These are phyloP conservation scores for Schizopygopsis malacanthus DNA, from an alignment of 2,797 vertebrate species.

Conservation along the genomic window DNA sequence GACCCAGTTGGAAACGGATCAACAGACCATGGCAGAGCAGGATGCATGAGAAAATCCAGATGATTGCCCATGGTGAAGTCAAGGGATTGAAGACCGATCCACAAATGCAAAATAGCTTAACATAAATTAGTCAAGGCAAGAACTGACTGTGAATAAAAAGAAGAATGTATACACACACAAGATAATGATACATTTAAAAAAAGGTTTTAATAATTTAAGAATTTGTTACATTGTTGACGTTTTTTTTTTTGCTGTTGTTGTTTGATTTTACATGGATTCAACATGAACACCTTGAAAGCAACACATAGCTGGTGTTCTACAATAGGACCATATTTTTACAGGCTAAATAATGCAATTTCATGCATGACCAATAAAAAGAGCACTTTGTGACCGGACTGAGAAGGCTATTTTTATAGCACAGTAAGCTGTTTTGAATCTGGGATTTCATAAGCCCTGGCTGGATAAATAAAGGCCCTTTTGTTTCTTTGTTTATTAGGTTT, in stretches of 20 bases:
- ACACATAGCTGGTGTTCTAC: not conserved
- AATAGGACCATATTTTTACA: not conserved
- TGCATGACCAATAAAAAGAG: not conserved
- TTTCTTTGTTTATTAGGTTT: conserved; percentile 6
- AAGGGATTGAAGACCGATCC: not conserved
- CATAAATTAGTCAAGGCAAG: not conserved
- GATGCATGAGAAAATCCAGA: not conserved
- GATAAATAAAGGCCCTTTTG: conserved; percentile 38
- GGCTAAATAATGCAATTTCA: not conserved
- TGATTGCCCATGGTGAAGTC: not conserved
- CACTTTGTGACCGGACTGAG: not conserved
- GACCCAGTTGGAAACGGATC: not conserved
- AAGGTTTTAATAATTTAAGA: too few relatives aligned
- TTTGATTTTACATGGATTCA: not conserved
- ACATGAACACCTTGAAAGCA: not conserved
- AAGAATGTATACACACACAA: not conserved
- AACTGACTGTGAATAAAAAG: not conserved
- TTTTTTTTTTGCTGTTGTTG: not conserved
- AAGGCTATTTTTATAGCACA: not conserved
- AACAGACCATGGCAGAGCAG: not conserved
- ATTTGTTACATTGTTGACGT: too few relatives aligned
- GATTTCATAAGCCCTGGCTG: conserved; percentile 25
- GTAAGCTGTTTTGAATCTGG: not conserved
- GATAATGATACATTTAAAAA: too few relatives aligned
- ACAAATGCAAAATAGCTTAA: not conserved